Percentiles rank a stretch among this genome's conserved stretches.
Evolutionary conservation across 2,113 vertebrate species (phyloP).

Genomic region (Marmota monax): DNA sequence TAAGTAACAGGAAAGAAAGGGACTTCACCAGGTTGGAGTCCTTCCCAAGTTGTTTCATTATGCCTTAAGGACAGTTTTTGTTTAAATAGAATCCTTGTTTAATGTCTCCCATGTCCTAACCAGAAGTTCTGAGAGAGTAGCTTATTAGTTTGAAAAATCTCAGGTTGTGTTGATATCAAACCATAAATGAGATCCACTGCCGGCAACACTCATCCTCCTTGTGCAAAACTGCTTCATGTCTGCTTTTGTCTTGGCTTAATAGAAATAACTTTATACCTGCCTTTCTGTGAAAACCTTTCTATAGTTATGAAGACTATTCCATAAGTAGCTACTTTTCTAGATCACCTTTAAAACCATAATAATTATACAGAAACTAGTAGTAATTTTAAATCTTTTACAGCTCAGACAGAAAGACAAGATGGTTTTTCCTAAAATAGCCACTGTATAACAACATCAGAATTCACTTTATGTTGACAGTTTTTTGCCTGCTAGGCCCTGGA

Average conservation of each 20-base stretch:
- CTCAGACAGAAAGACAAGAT: neutral
- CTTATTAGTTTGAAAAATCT: neutral
- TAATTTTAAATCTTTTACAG: constrained; percentile 23
- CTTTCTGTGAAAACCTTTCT: neutral
- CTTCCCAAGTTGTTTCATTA: neutral
- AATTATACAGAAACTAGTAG: neutral
- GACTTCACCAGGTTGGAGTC: neutral
- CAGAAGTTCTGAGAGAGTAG: neutral
- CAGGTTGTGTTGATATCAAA: too few relatives aligned
- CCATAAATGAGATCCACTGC: neutral
- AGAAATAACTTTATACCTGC: neutral
- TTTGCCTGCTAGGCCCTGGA: neutral
- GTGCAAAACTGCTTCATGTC: neutral
- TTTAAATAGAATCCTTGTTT: neutral
- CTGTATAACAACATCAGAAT: neutral
- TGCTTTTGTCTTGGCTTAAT: neutral
- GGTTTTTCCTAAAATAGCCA: neutral
- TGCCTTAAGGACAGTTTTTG: neutral
- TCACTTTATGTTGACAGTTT: neutral
- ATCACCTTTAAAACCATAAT: neutral
- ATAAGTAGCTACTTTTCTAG: neutral
- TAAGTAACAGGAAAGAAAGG: neutral
- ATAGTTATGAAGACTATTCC: neutral
- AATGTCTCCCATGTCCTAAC: too few relatives aligned
- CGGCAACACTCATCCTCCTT: neutral